Conservation (phyloP, 2,888 invertebrate genomes). For the Ennomos erosarius region DNA sequence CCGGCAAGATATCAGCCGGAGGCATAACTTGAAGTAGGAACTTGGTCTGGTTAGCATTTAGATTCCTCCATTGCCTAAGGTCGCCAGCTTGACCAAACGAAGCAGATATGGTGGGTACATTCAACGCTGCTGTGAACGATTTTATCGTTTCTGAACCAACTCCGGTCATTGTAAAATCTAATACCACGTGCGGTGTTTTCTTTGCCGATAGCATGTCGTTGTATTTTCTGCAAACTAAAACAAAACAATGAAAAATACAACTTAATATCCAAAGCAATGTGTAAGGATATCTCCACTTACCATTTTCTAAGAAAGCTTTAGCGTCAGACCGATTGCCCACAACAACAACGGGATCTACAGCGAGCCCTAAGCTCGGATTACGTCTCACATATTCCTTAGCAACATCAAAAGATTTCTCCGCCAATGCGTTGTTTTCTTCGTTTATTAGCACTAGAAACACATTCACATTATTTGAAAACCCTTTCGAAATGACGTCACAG, state of each 20-base stretch:
- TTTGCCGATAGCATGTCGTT: conserved; percentile 87
- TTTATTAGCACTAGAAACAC: conserved; percentile 88
- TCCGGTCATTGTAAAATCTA: conserved; percentile 93
- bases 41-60: conserved; percentile 88
- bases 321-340: conserved; percentile 90
- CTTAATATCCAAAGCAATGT: no score
- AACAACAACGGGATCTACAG: conserved; percentile 86
- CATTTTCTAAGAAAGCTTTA: conserved; percentile 88
- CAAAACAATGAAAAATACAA: no score
- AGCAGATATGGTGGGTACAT: conserved; percentile 92
- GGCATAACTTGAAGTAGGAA: conserved; percentile 94
- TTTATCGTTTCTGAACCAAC: conserved; percentile 94
- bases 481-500: conserved; percentile 2
- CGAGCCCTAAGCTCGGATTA: conserved; percentile 88
- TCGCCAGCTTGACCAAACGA: conserved; percentile 95
- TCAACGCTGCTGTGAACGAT: conserved; percentile 91
- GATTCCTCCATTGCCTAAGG: conserved; percentile 91
- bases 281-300: conserved; percentile 71
- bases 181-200: conserved; percentile 90
- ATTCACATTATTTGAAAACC: conserved; percentile 60
- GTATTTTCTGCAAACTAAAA: conserved; percentile 88
- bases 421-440: conserved; percentile 89
- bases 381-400: conserved; percentile 89
- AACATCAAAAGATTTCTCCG: conserved; percentile 89
- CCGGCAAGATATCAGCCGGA: conserved; percentile 93